Base-by-base conservation (phyloP, 2,113 vertebrate genomes). In the Speoplatyrhinus poulsoni region DNA sequence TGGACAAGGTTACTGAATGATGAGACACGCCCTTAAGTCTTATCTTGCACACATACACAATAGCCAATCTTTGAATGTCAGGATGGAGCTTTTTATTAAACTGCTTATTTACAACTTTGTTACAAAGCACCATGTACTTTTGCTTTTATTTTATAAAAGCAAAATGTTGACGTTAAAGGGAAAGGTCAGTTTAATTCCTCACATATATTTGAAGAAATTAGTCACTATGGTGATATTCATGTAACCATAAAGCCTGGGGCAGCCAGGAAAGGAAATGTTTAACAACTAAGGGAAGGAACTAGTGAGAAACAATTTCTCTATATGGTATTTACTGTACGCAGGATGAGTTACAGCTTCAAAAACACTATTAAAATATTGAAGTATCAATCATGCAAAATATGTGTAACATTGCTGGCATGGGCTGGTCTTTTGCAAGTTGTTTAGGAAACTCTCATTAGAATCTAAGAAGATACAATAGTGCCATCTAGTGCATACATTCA, bases 221-320 rank as follows among this genome's bases (percentile, higher is more conserved):
- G 13, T 50, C 5, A 50, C 54, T 63, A 5, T 65, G 33, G 33
- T 66, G 12, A 68, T 76, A 63, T 69, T 52, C 12, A 36, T 32
- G 4, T 50, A 32, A 62, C 19, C 12, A 54, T 17, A 76, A 26
- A 71, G 41, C 48, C 3, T 49, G 46, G 53, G n/a, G 17, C 13
- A 58, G 8, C 7, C 16, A 47, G 33, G 64, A 11, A 79, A 69
- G 68, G 53, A 52, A 72, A 17, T 5, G 13, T 52, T 46, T 46
- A 78, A 75, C 8, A 52, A 62, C 76, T 13, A 13, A 53, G 16
- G 64, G 66, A 62, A 76, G 0, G 46, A 68, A 8, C 9, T 17
- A 68, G 72, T 85, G 84, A 87, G 62, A 61, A 76, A 82, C 56
- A 75, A 62, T 88, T 86, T 82, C 58, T 78, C 49, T 8, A 61